These are phyloP conservation scores for Slavum lentiscoides DNA, from an alignment of 2,888 invertebrate genomes.

Conservation along the genomic window DNA sequence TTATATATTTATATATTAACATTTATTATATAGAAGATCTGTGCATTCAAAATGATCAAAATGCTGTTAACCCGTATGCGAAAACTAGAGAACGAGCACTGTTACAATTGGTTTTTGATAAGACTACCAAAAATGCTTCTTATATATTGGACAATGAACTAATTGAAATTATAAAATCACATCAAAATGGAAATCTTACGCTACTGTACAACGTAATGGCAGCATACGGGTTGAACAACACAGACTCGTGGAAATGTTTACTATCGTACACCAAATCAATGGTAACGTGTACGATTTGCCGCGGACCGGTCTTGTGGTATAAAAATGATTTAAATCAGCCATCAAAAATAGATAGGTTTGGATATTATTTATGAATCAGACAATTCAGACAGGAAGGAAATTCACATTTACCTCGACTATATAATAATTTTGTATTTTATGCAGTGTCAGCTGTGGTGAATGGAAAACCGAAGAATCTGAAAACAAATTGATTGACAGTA, in stretches of 20 bases:
- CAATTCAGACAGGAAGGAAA: background rate
- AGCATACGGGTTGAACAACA: conserved; percentile 21
- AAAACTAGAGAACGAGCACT: conserved; percentile 17
- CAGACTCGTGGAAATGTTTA: conserved; percentile 12
- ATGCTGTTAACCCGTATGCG: background rate
- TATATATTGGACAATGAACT: conserved; percentile 25
- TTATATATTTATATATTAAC: too few relatives aligned
- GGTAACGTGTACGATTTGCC: conserved; percentile 30
- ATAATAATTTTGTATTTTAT: background rate
- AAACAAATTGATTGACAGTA: conserved; percentile 17
- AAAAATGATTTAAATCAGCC: background rate
- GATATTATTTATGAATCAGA: background rate
- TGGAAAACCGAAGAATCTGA: conserved; percentile 9
- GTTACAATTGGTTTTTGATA: conserved; percentile 33
- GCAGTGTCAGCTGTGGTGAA: background rate
- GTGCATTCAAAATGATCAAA: background rate
- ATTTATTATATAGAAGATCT: background rate
- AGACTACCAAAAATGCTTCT: conserved; percentile 8
- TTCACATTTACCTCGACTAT: background rate
- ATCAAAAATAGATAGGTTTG: conserved; percentile 17
- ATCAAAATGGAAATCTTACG: conserved; percentile 4
- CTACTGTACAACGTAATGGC: conserved; percentile 37
- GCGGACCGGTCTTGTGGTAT: conserved; percentile 19
- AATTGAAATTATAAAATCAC: conserved; percentile 14
- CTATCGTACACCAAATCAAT: background rate